Base-by-base conservation (phyloP, 2,888 invertebrate genomes). In the Himalopsyche kuldschensis region DNA sequence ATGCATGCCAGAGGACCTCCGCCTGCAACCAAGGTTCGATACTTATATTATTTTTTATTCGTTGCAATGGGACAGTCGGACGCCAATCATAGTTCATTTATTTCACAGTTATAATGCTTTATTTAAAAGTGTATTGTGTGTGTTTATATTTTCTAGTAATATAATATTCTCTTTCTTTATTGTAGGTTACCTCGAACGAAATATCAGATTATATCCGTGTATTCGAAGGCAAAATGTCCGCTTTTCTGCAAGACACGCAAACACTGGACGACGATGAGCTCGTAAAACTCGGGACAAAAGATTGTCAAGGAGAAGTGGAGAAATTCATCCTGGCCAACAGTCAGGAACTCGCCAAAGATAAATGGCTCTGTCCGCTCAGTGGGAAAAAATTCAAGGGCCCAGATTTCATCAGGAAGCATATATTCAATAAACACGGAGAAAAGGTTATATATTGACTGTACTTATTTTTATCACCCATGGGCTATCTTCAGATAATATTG, bases 321-420 rank as follows among this genome's bases (percentile, higher is more conserved):
- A 98, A 98, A 89, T 99, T 99, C 89, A 95, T 99, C 20, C 95
- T 96, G 88, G 96, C 98, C 0, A 99, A 99, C 89, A 98, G 98
- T 0, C 97, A 99, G 88, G 99, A 99, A 90, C 89, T 99, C 86
- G 97, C 97, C 0, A 98, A 98, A 89, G 99, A 99, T 89, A 99
- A 99, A 88, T 99, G 99, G 99, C 90, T 99, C 87, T 99, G 99
- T 90, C 99, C 99, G 0, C 91, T 99, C 10, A 99, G 98, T 82
- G 99, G 99, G 0, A 99, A 99, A 90, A 99, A 99, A 90, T 99
- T 99, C 91, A 99, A 99, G 89, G 96, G 99, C 0, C 99, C 99
- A 0, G 99, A 99, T 89, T 99, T 99, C 90, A 98, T 99, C 41
- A 94, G 98, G 85, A 99, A 99, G 89, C 99, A 99, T 89, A 98